Conservation (phyloP, 2,113 vertebrate genomes). For the Cynoglossus semilaevis region DNA sequence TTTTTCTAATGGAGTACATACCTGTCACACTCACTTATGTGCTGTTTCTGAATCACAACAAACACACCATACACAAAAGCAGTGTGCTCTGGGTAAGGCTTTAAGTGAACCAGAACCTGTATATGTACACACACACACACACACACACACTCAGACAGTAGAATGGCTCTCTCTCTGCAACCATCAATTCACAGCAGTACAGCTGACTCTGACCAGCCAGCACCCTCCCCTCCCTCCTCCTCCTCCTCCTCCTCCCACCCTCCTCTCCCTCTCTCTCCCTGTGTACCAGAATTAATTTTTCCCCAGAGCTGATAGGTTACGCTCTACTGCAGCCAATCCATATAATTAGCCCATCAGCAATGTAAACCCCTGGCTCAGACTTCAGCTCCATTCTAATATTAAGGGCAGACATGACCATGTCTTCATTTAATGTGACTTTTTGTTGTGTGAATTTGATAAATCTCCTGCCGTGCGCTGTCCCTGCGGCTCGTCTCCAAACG, state of each 20-base stretch:
- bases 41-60: constrained; percentile 54
- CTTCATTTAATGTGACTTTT: constrained; percentile 66
- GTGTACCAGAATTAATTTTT: constrained; percentile 70
- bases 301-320: constrained; percentile 75
- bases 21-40: constrained; percentile 40
- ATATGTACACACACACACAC: not conserved
- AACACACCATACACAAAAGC: constrained; percentile 49
- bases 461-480: constrained; percentile 24
- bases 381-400: constrained; percentile 72
- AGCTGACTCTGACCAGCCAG: constrained; percentile 57
- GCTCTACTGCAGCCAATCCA: constrained; percentile 77
- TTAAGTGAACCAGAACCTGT: constrained; percentile 48
- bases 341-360: constrained; percentile 80
- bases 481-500: constrained; percentile 24
- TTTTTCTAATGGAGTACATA: constrained; percentile 55
- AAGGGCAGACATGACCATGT: constrained; percentile 66
- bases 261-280: constrained; percentile 44
- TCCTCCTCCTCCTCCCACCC: constrained; percentile 1
- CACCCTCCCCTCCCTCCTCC: constrained; percentile 31
- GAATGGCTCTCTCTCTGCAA: constrained; percentile 61
- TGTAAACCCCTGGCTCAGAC: constrained; percentile 72
- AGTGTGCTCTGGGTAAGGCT: constrained; percentile 18
- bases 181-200: constrained; percentile 65
- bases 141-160: constrained; percentile 28
- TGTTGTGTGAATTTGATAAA: constrained; percentile 53